Conservation (phyloP, 2,888 invertebrate species). For the Cheilosia vernalis region DNA sequence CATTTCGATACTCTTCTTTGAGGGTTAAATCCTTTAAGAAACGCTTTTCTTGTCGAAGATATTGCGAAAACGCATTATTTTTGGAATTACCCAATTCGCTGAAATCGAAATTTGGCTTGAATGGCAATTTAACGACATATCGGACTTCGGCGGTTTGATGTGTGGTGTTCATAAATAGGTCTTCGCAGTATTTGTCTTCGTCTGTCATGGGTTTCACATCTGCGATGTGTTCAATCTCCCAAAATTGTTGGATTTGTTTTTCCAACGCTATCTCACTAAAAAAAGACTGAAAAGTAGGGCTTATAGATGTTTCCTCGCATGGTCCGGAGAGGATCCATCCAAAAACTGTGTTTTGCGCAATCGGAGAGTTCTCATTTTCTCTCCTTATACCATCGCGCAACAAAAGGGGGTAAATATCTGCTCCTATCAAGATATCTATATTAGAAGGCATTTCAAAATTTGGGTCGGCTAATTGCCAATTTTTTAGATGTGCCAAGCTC, state of each 20-base stretch:
- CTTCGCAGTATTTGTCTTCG: conserved; percentile 5
- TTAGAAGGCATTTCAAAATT: conserved; percentile 28
- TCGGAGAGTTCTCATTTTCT: conserved; percentile 7
- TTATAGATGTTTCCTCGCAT: conserved; percentile 1
- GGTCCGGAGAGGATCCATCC: conserved; percentile 32
- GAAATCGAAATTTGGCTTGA: conserved; percentile 5
- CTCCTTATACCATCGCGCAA: conserved; percentile 12
- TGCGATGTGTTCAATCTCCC: conserved; percentile 23
- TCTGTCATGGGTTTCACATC: conserved; percentile 18
- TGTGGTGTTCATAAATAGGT: background rate
- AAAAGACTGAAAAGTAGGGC: background rate
- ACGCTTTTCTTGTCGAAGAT: background rate
- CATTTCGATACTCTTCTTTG: conserved; percentile 16
- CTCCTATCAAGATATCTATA: conserved; percentile 16
- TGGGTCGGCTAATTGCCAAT: conserved; percentile 32
- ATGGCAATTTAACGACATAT: conserved; percentile 23
- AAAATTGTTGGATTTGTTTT: conserved; percentile 31
- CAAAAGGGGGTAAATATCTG: conserved; percentile 2
- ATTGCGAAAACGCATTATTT: no score
- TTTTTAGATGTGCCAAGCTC: conserved; percentile 26
- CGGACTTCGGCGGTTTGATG: conserved; percentile 4
- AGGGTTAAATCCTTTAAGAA: background rate
- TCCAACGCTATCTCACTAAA: conserved; percentile 9
- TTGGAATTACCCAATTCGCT: background rate
- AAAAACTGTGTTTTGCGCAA: conserved; percentile 32